Percentiles rank a stretch among this genome's conserved stretches.
Conservation (phyloP, 2,797 vertebrate species). For the Gymnocypris eckloni region DNA sequence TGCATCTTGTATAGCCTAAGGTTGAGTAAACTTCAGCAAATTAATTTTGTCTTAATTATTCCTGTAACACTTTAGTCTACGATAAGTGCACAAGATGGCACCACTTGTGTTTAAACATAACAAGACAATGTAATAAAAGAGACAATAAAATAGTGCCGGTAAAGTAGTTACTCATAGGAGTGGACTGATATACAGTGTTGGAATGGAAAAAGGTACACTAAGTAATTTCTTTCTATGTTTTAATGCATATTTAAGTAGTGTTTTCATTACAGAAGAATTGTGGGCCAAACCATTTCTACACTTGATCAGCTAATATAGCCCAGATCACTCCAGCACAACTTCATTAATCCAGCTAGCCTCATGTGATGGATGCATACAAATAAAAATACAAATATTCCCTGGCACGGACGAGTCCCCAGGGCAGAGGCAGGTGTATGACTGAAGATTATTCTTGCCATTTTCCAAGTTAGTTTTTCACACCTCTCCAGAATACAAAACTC, state of each 20-base stretch:
- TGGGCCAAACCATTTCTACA: constrained; percentile 31
- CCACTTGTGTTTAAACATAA: not conserved
- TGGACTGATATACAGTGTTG: not conserved
- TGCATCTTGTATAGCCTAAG: not conserved
- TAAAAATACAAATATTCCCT: constrained; percentile 59
- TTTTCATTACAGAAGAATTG: constrained; percentile 27
- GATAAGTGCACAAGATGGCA: not conserved
- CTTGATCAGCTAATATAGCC: constrained; percentile 62
- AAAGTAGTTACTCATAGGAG: not conserved
- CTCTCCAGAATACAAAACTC: constrained; percentile 59
- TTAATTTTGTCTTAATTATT: too few relatives aligned
- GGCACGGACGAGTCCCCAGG: constrained; percentile 63
- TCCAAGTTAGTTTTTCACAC: constrained; percentile 50
- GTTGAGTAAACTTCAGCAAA: not conserved
- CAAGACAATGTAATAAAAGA: not conserved
- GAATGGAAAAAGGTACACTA: not conserved
- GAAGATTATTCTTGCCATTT: constrained; percentile 68
- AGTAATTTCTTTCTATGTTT: not conserved
- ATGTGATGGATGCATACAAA: constrained; percentile 38
- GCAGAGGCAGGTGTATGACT: constrained; percentile 72
- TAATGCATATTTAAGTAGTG: not conserved
- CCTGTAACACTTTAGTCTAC: not conserved
- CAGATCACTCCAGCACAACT: constrained; percentile 67
- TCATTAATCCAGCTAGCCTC: constrained; percentile 65
- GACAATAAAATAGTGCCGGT: not conserved